Conservation (phyloP, 2,888 invertebrate species). For the Acanthacorydalis orientalis region DNA sequence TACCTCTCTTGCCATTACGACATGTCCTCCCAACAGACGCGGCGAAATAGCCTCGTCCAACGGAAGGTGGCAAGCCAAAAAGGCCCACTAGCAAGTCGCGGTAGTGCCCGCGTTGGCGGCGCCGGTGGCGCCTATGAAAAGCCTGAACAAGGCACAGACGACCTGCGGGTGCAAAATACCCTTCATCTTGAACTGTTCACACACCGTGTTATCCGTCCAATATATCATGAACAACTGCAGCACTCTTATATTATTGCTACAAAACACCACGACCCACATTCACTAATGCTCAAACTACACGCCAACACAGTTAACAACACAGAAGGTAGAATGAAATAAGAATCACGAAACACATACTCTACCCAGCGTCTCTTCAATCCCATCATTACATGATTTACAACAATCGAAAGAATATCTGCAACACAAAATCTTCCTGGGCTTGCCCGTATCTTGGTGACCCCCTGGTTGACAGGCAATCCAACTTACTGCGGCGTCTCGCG, state of each 20-base stretch:
- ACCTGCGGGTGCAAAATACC: slow-evolving; percentile 8
- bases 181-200: slow-evolving; percentile 5
- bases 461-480: slow-evolving; percentile 22
- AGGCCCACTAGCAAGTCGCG: neutral
- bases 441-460: slow-evolving; percentile 14
- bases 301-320: slow-evolving; percentile 17
- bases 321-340: slow-evolving; percentile 18
- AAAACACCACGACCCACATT: slow-evolving; percentile 8
- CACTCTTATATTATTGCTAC: neutral
- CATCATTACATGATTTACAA: slow-evolving; percentile 23
- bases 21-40: slow-evolving; percentile 40
- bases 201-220: slow-evolving; percentile 15
- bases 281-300: slow-evolving; percentile 12
- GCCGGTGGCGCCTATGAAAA: neutral
- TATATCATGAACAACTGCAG: slow-evolving; percentile 10
- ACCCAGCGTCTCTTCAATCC: slow-evolving; percentile 21
- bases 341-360: slow-evolving; percentile 8
- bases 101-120: neutral
- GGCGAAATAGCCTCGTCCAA: slow-evolving; percentile 11
- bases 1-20: slow-evolving; percentile 60
- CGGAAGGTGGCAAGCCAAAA: too few relatives aligned
- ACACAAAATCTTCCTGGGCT: too few relatives aligned
- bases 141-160: slow-evolving; percentile 1
- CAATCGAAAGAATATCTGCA: slow-evolving; percentile 17
- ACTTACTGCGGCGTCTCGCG: slow-evolving; percentile 22